Conservation (phyloP, 2,888 invertebrate genomes). For the Metacarcinus magister region DNA sequence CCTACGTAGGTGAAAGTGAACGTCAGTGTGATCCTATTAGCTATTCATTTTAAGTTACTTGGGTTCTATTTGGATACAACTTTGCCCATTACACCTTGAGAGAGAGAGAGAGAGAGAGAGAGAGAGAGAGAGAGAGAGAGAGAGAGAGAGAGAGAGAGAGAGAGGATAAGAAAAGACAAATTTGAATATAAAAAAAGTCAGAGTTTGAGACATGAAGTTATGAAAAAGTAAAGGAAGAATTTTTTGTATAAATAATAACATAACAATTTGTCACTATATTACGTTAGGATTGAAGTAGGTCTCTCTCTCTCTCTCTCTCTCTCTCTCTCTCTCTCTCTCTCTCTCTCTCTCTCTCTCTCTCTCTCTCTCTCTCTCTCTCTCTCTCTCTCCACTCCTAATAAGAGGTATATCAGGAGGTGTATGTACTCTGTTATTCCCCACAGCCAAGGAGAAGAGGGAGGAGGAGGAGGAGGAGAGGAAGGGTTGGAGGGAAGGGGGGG, state of each 20-base stretch:
- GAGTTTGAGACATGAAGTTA: background rate
- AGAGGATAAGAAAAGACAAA: background rate
- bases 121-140: background rate
- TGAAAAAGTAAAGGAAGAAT: background rate
- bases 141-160: background rate
- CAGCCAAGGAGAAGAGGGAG: background rate
- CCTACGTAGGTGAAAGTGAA: too few species aligned
- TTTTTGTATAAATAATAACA: too few species aligned
- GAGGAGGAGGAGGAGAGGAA: background rate
- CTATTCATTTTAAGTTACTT: too few species aligned
- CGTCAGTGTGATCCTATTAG: too few species aligned
- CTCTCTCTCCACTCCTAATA: background rate
- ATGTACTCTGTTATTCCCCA: conserved; percentile 17
- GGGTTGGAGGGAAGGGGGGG: background rate
- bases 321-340: background rate
- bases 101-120: background rate
- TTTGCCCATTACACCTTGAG: too few species aligned
- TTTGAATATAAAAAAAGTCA: too few species aligned
- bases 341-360: background rate
- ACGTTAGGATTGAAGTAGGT: too few species aligned
- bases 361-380: conserved; percentile 40
- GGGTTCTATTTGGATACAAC: too few species aligned
- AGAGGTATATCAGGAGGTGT: background rate
- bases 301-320: conserved; percentile 51
- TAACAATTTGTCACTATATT: too few species aligned